Evolutionary conservation across 2,113 vertebrate genomes (phyloP), one percentile per base, ranked within the genome.

Genomic region (Motacilla tschutschensis): DNA sequence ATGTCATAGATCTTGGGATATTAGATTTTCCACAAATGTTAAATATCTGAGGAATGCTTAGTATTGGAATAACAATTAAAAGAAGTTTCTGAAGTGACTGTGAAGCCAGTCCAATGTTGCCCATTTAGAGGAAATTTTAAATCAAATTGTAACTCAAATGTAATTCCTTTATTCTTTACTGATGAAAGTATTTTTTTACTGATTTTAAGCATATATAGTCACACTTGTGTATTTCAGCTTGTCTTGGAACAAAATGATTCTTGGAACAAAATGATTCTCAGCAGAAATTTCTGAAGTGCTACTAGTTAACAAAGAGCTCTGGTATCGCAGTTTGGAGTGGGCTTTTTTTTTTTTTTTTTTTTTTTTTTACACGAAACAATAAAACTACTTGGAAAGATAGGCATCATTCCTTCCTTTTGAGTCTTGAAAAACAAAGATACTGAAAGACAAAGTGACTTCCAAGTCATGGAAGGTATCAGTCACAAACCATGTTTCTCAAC

Each of bases 41-140:
- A 84, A 80, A 76, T 76, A 74, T 81, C 89, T 85, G 79, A 82
- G 41, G 35, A 93, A 92, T 80, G 38, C 40, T 91, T 88, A 88
- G 53, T 74, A 60, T 65, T 89, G 53, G 62, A 94, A 86, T 58
- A 88, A 80, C 38, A 91, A 17, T 93, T 91, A 83, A 88, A 85
- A 93, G 24, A 83, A 36, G 83, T 73, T 94, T 92, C 87, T 94
- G 91, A 95, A 94, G 89, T 91, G 35, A 58, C 75, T 80, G 81
- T 90, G 85, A 94, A 91, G 69, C 57, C 60, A 90, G 75, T 9
- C 5, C 47, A 46, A 14, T 11, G 65, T 70, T 44, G 51, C 29
- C 65, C 77, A 43, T 60, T 88, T 83, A 91, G 88, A 40, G 2
- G 25, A 33, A 24, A 21, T 65, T 78, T 81, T 77, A 11, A 71